Evolutionary conservation across 2,113 vertebrate species (phyloP).

Genomic region (Azemiops feae): DNA sequence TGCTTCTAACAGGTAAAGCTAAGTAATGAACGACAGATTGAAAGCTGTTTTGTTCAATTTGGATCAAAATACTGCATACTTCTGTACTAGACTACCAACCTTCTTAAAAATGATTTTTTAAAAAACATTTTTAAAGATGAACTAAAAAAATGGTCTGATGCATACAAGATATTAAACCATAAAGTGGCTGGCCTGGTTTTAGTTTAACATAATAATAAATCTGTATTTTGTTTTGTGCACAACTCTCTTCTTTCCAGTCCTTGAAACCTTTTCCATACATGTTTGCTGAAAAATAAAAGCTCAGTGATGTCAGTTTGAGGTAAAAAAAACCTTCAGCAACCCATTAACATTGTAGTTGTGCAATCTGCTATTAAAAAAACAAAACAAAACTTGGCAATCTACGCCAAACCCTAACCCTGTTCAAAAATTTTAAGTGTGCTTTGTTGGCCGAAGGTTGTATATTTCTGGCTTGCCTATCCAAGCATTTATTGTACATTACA

Average conservation of each 20-base stretch:
- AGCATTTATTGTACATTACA: not conserved
- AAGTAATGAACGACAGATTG: not conserved
- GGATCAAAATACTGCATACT: not conserved
- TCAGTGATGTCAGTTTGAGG: not conserved
- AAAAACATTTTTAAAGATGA: not conserved
- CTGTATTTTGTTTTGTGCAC: not conserved
- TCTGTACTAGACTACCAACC: not conserved
- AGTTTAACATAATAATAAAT: not conserved
- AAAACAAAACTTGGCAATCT: not conserved
- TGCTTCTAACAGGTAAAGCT: not conserved
- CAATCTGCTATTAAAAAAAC: not conserved
- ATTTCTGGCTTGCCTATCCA: not conserved
- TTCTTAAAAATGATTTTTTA: not conserved
- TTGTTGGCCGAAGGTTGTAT: not conserved
- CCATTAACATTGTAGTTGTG: not conserved
- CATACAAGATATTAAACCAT: not conserved
- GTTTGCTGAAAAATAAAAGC: not conserved
- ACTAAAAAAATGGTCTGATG: not conserved
- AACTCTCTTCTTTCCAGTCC: not conserved
- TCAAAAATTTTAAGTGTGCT: not conserved
- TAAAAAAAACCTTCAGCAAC: not conserved
- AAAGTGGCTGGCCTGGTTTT: not conserved
- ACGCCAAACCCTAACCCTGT: not conserved
- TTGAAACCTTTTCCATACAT: not conserved
- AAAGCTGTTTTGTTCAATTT: not conserved